phyloP scores from a whole-genome alignment of 2,888 invertebrate species.

The Andrena bucephala region DNA sequence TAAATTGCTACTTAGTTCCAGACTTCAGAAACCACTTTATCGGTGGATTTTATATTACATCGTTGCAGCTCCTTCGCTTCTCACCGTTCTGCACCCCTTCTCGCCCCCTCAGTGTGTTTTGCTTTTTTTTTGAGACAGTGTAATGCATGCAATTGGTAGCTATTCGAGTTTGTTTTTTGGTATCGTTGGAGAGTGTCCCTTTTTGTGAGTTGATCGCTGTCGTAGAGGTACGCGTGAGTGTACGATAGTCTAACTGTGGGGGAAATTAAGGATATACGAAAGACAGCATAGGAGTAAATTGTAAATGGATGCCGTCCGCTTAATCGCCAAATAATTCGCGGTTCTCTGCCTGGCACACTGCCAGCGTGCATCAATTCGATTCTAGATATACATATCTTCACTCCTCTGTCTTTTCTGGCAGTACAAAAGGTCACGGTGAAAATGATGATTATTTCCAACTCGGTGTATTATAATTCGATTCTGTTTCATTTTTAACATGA shows the following conservation, averaged over 20 bases:
- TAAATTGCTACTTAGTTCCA: neutral
- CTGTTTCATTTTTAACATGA: neutral
- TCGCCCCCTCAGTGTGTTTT: constrained; percentile 1
- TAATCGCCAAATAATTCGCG: neutral
- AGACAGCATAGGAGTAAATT: too few relatives aligned
- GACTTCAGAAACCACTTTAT: constrained; percentile 1
- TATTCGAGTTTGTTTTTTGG: neutral
- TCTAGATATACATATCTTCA: too few relatives aligned
- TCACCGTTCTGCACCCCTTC: neutral
- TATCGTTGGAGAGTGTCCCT: constrained; percentile 23
- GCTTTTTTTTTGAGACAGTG: constrained; percentile 14
- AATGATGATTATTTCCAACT: constrained; percentile 3
- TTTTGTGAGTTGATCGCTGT: neutral
- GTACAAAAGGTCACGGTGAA: neutral
- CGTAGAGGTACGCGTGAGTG: constrained; percentile 1
- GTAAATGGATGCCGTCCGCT: neutral
- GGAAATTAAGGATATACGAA: neutral
- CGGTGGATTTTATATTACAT: constrained; percentile 4
- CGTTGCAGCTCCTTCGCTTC: neutral
- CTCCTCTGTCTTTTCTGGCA: too few relatives aligned
- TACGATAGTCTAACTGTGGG: neutral
- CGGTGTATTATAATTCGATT: neutral
- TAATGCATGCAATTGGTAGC: constrained; percentile 46
- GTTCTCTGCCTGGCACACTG: neutral
- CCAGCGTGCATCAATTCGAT: neutral